phyloP scores from a whole-genome alignment of 2,113 vertebrate genomes.

The Petaurus breviceps region DNA sequence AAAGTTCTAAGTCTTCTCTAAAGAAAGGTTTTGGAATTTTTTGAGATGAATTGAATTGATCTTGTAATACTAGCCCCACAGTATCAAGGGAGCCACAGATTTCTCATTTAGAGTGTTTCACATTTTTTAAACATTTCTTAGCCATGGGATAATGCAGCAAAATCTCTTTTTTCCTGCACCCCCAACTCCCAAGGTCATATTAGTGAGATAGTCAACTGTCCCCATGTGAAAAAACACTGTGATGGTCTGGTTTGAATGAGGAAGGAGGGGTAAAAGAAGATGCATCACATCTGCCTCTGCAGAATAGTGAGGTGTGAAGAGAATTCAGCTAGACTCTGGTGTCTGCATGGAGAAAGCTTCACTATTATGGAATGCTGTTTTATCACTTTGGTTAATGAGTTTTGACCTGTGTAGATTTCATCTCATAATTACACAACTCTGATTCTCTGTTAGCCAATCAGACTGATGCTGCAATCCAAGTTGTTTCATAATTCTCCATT shows the following conservation, averaged over 20 bases:
- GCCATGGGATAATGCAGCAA: no score
- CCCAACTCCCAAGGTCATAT: not conserved
- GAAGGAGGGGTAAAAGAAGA: rapidly evolving
- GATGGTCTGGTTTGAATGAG: not conserved
- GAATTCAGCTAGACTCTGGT: rapidly evolving
- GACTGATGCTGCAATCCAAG: not conserved
- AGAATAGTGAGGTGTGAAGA: not conserved
- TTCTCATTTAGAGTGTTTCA: not conserved
- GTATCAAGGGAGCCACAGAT: not conserved
- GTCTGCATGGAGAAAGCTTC: not conserved
- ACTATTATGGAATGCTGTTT: not conserved
- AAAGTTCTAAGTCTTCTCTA: not conserved
- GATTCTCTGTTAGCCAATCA: constrained; percentile 44
- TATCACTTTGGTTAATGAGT: constrained; percentile 50
- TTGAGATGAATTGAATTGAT: not conserved
- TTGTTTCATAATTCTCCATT: constrained; percentile 10
- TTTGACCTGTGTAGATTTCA: constrained; percentile 54
- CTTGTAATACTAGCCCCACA: not conserved
- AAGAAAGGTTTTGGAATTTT: not conserved
- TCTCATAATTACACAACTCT: constrained; percentile 42
- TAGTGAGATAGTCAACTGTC: not conserved
- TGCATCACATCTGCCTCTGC: rapidly evolving
- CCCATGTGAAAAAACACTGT: rapidly evolving
- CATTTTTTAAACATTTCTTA: rapidly evolving
- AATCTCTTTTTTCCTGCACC: not conserved